Conservation (phyloP, 2,888 invertebrate genomes). For the Tenodera sinensis region DNA sequence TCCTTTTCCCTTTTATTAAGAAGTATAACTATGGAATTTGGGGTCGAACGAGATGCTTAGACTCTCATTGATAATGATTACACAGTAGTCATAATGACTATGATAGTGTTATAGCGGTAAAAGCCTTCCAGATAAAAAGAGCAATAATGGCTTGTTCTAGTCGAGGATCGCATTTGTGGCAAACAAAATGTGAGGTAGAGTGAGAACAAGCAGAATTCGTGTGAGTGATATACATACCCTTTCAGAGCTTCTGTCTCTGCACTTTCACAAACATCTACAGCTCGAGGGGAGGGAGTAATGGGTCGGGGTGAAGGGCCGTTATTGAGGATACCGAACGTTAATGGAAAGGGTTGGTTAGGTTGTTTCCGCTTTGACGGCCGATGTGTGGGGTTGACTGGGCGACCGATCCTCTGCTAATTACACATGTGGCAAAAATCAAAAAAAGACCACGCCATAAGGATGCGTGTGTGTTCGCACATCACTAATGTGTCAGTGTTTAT, state of each 20-base stretch:
- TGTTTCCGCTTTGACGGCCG: slow-evolving; percentile 1
- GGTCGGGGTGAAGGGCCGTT: background rate
- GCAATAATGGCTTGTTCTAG: too few species aligned
- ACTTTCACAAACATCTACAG: background rate
- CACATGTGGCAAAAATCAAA: slow-evolving; percentile 2
- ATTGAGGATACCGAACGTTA: background rate
- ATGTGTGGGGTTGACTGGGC: background rate
- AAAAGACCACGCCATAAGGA: background rate
- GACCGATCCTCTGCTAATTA: background rate
- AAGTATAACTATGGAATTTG: too few species aligned
- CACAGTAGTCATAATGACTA: too few species aligned
- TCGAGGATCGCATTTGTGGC: too few species aligned
- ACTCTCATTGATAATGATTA: too few species aligned
- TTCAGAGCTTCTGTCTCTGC: background rate
- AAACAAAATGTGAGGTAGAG: background rate
- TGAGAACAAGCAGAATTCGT: background rate
- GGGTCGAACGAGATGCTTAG: too few species aligned
- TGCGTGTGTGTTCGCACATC: background rate
- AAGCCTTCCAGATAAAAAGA: too few species aligned
- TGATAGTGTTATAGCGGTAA: too few species aligned
- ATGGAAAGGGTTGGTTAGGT: background rate
- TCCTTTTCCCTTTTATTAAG: too few species aligned
- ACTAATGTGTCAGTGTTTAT: background rate
- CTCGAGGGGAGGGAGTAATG: background rate
- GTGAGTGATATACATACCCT: background rate